phyloP scores from a whole-genome alignment of 2,797 vertebrate genomes.

The Lophura swinhoii region DNA sequence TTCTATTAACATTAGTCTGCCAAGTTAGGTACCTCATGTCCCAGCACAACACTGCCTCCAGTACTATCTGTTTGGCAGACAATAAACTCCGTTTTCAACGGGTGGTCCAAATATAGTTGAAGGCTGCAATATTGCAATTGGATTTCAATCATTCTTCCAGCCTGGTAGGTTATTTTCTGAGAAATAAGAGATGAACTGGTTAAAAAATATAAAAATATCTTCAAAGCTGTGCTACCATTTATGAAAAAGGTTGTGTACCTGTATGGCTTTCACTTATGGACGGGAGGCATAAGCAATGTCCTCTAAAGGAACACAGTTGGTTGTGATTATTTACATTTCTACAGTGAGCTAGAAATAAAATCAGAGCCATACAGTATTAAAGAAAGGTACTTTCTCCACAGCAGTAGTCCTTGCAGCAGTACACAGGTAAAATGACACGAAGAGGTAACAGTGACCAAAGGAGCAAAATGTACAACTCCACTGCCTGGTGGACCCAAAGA shows the following conservation, averaged over 20 bases:
- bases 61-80: constrained; percentile 16
- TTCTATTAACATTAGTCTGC: constrained; percentile 40
- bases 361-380: background rate
- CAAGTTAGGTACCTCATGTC: constrained; percentile 40
- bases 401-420: background rate
- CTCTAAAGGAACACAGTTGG: background rate
- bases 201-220: background rate
- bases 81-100: constrained; percentile 22
- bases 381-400: background rate
- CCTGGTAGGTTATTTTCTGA: background rate
- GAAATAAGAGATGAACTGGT: background rate
- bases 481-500: background rate
- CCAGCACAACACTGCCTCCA: constrained; percentile 8
- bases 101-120: background rate
- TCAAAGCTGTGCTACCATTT: background rate
- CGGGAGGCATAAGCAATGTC: background rate
- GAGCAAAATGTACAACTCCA: background rate
- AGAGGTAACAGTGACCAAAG: background rate
- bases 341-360: background rate
- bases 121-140: background rate
- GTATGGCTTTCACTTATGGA: background rate
- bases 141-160: background rate
- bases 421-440: background rate
- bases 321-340: background rate
- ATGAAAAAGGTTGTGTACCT: background rate